Conservation (phyloP, 2,888 invertebrate species). For the Aricia artaxerxes region DNA sequence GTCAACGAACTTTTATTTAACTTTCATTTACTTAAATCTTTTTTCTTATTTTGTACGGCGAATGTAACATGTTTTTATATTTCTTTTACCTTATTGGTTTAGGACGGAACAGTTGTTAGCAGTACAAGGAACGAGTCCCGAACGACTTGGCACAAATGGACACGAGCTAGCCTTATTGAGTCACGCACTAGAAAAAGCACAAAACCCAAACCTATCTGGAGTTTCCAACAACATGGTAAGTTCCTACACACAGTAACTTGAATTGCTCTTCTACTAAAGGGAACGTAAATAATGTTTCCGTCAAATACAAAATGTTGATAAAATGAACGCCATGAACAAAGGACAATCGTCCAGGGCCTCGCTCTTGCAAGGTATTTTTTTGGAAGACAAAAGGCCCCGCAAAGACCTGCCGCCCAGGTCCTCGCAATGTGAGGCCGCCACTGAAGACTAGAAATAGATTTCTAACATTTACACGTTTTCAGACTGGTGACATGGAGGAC, state of each 20-base stretch:
- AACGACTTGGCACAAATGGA: constrained; percentile 81
- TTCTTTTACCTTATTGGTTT: constrained; percentile 57
- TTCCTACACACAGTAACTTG: too few relatives aligned
- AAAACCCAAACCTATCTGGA: constrained; percentile 80
- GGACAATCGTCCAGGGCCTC: too few relatives aligned
- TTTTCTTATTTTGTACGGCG: background rate
- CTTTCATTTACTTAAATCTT: constrained; percentile 9
- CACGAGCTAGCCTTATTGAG: constrained; percentile 87
- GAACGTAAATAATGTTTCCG: background rate
- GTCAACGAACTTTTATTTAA: constrained; percentile 27
- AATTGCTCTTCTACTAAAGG: background rate
- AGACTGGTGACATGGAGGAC: constrained; percentile 85
- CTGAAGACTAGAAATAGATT: background rate
- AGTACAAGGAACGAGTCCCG: constrained; percentile 78
- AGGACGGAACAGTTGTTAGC: constrained; percentile 74
- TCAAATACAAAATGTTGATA: too few relatives aligned
- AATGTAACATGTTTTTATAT: constrained; percentile 47
- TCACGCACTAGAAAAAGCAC: constrained; percentile 88
- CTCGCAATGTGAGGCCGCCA: too few relatives aligned
- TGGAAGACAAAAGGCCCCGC: too few relatives aligned
- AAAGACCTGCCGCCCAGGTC: too few relatives aligned
- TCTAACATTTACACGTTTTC: background rate
- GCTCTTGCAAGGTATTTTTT: too few relatives aligned
- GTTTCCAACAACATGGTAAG: constrained; percentile 77
- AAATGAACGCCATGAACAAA: too few relatives aligned